Evolutionary conservation across 2,113 vertebrate genomes (phyloP), one percentile per base, ranked within the genome.

Genomic region (Terrapene triunguis): DNA sequence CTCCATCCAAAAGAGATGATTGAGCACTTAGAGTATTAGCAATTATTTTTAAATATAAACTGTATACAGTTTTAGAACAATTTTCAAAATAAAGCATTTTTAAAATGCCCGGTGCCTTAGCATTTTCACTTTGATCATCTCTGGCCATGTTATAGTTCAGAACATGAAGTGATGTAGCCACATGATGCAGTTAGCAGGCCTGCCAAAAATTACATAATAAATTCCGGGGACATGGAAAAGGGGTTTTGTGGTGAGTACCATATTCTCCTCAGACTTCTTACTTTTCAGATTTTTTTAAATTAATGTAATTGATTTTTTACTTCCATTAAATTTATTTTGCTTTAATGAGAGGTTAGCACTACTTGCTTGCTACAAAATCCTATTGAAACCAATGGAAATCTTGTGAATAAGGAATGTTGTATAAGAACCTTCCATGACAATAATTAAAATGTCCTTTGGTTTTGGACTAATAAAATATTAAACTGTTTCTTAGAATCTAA

Each of bases 51-150:
- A 32, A 96, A 97, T 94, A 92, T 96, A 97, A 97, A 96, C 96
- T 96, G 92, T 96, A 96, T 94, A 97, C 94, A 97, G 94, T 94
- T 97, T 96, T 91, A 92, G 92, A 97, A 93, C 87, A 92, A 95
- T 97, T 94, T 97, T 95, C 88, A 97, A 96, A 97, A 97, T 96
- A 96, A 94, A 97, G 94, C 89, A 85, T 87, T 97, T 97, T 95
- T 95, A 19, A 93, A 96, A 87, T 96, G 96, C 96, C 95, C 96
- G 82, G 89, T 96, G 92, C 95, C 93, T 97, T 97, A 92, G 91
- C 85, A 55, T 97, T 97, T 94, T 95, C 96, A 90, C 96, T 97
- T 97, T 97, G 96, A 97, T 97, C 96, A 96, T 97, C 92, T 97
- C 94, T 91, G 92, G 88, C 96, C 95, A 94, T 9, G 54, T 95